Conservation (phyloP, 2,888 invertebrate species). For the Plusia festucae region DNA sequence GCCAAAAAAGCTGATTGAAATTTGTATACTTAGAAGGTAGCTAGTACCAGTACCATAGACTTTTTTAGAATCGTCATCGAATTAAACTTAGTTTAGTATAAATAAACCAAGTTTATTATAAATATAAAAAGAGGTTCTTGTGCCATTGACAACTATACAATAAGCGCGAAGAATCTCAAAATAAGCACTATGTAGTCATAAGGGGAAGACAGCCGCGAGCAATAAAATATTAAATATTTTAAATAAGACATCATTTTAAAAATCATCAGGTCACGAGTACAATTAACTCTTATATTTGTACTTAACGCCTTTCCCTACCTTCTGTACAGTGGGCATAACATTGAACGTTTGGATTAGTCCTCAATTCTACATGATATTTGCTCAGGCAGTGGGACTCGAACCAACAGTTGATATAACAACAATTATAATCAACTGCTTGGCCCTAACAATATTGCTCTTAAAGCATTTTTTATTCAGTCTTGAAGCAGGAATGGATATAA, state of each 20-base stretch:
- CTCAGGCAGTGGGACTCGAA: neutral
- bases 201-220: neutral
- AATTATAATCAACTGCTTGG: neutral
- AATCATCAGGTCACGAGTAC: neutral
- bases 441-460: neutral
- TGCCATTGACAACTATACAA: neutral
- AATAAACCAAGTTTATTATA: no score
- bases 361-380: neutral
- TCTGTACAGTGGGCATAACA: neutral
- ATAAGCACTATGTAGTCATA: neutral
- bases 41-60: neutral
- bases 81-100: no score
- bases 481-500: conserved; percentile 13
- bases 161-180: neutral
- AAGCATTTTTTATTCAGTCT: conserved; percentile 19
- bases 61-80: no score
- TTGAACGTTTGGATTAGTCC: neutral
- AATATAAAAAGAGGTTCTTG: no score
- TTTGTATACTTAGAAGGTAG: neutral
- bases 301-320: neutral
- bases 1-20: neutral
- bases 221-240: neutral
- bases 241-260: neutral
- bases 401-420: neutral
- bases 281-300: neutral